A percentile compares a stretch with the other conserved stretches of the same genome.
Evolutionary conservation across 1,140 invertebrate genomes (phyloP).

Genomic region (Brachionus koreanus): DNA sequence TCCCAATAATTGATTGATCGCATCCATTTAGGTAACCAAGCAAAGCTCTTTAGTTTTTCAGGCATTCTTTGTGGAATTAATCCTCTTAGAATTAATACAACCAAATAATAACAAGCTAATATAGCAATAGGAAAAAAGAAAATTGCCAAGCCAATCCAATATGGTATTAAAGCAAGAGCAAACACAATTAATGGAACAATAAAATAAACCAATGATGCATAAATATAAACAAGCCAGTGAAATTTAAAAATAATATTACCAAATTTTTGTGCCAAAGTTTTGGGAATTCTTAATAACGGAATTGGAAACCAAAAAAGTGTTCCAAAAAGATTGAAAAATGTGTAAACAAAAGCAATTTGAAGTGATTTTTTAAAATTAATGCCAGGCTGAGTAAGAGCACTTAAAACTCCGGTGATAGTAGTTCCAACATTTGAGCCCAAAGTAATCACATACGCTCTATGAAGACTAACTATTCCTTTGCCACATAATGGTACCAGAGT

Average conservation of each 20-base stretch:
- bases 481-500: conserved; percentile 66
- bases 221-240: conserved; percentile 64
- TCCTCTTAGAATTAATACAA: background rate
- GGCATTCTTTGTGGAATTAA: background rate
- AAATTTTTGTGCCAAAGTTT: conserved; percentile 61
- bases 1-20: background rate
- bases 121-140: background rate
- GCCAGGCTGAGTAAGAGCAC: conserved; percentile 59
- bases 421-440: conserved; percentile 67
- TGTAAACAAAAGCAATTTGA: conserved; percentile 65
- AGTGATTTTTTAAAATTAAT: conserved; percentile 56
- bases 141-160: conserved; percentile 12
- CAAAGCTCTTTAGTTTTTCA: background rate
- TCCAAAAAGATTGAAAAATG: conserved; percentile 66
- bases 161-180: conserved; percentile 51
- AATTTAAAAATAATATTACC: conserved; percentile 61
- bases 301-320: conserved; percentile 65
- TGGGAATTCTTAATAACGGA: conserved; percentile 63
- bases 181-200: conserved; percentile 61
- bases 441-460: conserved; percentile 65
- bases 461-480: conserved; percentile 63
- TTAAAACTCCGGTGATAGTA: conserved; percentile 63
- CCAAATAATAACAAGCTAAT: background rate
- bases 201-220: conserved; percentile 62
- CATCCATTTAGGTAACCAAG: background rate